phyloP scores from a whole-genome alignment of 2,797 vertebrate species.

The Siniperca undulata region DNA sequence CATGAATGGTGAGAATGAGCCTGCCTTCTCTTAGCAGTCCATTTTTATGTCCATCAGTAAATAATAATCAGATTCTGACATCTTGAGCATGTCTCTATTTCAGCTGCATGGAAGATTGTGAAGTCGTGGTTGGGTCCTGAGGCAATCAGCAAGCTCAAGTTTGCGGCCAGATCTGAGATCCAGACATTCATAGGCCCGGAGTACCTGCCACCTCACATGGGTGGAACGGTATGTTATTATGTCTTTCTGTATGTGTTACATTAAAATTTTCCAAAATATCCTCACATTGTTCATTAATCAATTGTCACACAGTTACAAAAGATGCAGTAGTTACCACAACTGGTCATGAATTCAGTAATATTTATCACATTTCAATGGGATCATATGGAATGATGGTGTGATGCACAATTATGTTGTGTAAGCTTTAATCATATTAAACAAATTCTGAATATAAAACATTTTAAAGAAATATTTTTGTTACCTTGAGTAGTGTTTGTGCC shows the following conservation, averaged over 20 bases:
- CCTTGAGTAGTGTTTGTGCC: neutral
- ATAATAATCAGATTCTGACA: neutral
- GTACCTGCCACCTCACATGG: slow-evolving; percentile 94
- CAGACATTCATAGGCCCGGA: slow-evolving; percentile 90
- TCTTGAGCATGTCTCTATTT: slow-evolving; percentile 18
- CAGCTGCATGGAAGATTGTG: slow-evolving; percentile 98
- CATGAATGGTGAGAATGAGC: slow-evolving; percentile 92
- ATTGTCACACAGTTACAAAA: neutral
- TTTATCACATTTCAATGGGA: neutral
- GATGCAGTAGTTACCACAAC: neutral
- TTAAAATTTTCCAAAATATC: neutral
- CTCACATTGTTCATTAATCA: neutral
- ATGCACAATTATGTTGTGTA: neutral
- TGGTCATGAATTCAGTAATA: neutral
- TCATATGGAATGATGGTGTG: neutral
- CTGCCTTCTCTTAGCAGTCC: neutral
- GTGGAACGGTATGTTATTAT: slow-evolving; percentile 90
- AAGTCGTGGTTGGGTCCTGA: slow-evolving; percentile 97
- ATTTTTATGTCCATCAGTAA: neutral
- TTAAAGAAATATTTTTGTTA: neutral
- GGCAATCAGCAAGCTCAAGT: slow-evolving; percentile 93
- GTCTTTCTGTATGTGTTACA: neutral
- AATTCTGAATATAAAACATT: neutral
- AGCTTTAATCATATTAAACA: neutral
- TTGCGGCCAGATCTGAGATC: slow-evolving; percentile 90